Conservation (phyloP, 2,888 invertebrate species). For the Phalera bucephala region DNA sequence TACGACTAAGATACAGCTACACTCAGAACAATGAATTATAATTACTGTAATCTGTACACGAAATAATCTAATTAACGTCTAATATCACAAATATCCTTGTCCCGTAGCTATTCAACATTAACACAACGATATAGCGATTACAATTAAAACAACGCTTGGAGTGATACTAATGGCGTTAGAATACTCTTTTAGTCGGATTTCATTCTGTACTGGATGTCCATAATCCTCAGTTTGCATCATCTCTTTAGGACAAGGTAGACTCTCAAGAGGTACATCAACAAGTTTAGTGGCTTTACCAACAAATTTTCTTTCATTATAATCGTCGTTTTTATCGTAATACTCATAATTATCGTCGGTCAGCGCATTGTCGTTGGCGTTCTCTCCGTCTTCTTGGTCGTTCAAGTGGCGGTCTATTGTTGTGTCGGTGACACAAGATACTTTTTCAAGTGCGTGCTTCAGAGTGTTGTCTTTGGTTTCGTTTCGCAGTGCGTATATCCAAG, state of each 20-base stretch:
- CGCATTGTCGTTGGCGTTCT: slow-evolving; percentile 46
- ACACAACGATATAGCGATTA: slow-evolving; percentile 45
- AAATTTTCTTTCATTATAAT: slow-evolving; percentile 54
- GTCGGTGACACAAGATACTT: slow-evolving; percentile 87
- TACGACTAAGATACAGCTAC: slow-evolving; percentile 27
- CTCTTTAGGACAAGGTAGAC: slow-evolving; percentile 76
- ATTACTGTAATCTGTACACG: slow-evolving; percentile 45
- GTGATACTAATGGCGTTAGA: slow-evolving; percentile 50
- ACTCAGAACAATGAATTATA: slow-evolving; percentile 38
- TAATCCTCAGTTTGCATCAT: slow-evolving; percentile 70
- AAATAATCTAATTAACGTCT: slow-evolving; percentile 59
- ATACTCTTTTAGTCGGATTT: slow-evolving; percentile 72
- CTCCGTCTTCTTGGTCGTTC: slow-evolving; percentile 51
- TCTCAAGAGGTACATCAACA: slow-evolving; percentile 64
- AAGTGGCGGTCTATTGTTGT: slow-evolving; percentile 50
- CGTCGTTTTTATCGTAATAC: slow-evolving; percentile 68
- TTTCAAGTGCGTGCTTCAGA: slow-evolving; percentile 86
- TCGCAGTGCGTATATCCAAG: slow-evolving; percentile 90
- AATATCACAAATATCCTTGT: slow-evolving; percentile 74
- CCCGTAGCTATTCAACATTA: slow-evolving; percentile 36
- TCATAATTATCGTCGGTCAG: slow-evolving; percentile 66
- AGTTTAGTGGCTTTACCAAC: slow-evolving; percentile 60
- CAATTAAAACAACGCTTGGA: slow-evolving; percentile 46
- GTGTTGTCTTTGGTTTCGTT: slow-evolving; percentile 88
- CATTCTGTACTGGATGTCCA: slow-evolving; percentile 74